Evolutionary conservation across 1,140 invertebrate species (phyloP).

Genomic region (Nebria ingens): DNA sequence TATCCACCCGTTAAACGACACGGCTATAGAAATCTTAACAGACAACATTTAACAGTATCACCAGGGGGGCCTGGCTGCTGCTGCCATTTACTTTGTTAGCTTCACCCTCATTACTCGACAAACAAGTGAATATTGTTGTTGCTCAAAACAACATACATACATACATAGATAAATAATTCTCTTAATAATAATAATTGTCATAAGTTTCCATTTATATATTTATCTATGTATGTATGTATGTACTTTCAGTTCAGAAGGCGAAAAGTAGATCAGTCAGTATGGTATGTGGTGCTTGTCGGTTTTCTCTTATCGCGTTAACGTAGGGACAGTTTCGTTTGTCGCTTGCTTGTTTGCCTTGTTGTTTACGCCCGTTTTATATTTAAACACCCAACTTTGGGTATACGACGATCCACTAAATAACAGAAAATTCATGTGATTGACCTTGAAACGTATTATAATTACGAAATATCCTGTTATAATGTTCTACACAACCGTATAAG

Average conservation of each 20-base stretch:
- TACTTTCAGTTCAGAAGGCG: background rate
- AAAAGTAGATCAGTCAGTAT: slow-evolving; percentile 2
- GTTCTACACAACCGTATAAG: no score
- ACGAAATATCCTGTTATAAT: slow-evolving; percentile 3
- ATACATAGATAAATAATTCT: no score
- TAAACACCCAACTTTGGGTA: background rate
- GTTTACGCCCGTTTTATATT: background rate
- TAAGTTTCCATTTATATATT: background rate
- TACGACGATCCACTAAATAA: background rate
- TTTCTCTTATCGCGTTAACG: background rate
- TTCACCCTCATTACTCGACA: no score
- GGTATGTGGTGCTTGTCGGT: slow-evolving; percentile 1
- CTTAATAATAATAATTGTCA: no score
- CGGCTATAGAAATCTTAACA: background rate
- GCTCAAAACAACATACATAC: no score
- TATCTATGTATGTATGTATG: background rate
- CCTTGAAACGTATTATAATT: slow-evolving; percentile 3
- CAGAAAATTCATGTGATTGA: background rate
- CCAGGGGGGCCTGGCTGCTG: background rate
- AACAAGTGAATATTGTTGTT: no score
- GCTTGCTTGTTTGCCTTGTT: background rate
- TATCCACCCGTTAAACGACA: background rate
- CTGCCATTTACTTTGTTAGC: no score
- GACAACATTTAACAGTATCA: no score
- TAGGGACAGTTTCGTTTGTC: background rate